phyloP scores from a whole-genome alignment of 1,140 invertebrate genomes.

The Drosophila navojoa region DNA sequence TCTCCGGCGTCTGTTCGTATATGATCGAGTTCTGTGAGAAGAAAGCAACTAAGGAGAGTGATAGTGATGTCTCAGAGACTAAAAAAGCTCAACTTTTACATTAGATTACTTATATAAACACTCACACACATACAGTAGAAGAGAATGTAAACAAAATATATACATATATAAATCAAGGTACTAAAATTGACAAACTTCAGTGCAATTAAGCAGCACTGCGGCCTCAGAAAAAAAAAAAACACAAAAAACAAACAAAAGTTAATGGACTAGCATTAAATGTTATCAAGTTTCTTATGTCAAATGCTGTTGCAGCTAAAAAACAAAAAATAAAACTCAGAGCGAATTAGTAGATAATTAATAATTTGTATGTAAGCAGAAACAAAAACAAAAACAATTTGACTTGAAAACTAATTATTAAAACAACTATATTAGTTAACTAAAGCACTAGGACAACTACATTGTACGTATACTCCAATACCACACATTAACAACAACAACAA shows the following conservation, averaged over 20 bases:
- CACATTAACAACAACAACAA: conserved; percentile 17
- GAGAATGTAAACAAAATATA: conserved; percentile 5
- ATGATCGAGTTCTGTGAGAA: conserved; percentile 77
- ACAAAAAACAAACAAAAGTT: conserved; percentile 9
- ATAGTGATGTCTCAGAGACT: conserved; percentile 81
- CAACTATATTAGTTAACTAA: conserved; percentile 39
- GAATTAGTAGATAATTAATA: conserved; percentile 65
- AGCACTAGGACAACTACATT: conserved; percentile 62
- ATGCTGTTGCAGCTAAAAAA: conserved; percentile 68
- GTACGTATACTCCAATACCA: conserved; percentile 39
- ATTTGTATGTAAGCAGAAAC: conserved; percentile 47
- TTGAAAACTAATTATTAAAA: conserved; percentile 40
- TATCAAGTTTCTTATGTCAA: conserved; percentile 77
- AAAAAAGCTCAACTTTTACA: conserved; percentile 83
- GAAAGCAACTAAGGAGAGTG: conserved; percentile 72
- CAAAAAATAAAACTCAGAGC: conserved; percentile 56
- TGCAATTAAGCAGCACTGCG: conserved; percentile 46
- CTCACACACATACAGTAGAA: neutral
- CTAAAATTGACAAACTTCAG: conserved; percentile 38
- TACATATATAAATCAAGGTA: conserved; percentile 27
- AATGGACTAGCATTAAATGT: conserved; percentile 72
- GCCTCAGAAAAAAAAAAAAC: conserved; percentile 23
- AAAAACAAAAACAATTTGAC: conserved; percentile 31
- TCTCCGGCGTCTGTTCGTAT: conserved; percentile 90
- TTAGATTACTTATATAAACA: conserved; percentile 56